Evolutionary conservation across 2,888 invertebrate genomes (phyloP).

Genomic region (Portevinia maculata): DNA sequence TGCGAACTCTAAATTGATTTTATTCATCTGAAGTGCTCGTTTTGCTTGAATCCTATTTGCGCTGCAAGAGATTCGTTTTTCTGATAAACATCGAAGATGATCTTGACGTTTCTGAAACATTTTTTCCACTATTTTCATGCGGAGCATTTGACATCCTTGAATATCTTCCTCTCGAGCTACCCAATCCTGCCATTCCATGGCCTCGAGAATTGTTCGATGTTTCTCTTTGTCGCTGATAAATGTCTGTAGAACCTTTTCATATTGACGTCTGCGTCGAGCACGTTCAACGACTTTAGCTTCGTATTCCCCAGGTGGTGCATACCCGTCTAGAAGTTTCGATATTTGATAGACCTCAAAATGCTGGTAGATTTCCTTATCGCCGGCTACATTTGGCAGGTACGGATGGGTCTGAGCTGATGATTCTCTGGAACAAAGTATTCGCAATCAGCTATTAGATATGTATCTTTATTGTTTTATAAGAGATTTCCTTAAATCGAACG

Average conservation of each 20-base stretch:
- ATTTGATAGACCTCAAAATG: slow-evolving; percentile 79
- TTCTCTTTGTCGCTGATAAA: slow-evolving; percentile 85
- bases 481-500: no score
- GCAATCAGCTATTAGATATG: no score
- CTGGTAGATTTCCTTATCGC: slow-evolving; percentile 75
- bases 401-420: slow-evolving; percentile 81
- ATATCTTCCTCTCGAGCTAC: slow-evolving; percentile 91
- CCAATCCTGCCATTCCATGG: slow-evolving; percentile 93
- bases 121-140: slow-evolving; percentile 84
- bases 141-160: slow-evolving; percentile 87
- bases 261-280: slow-evolving; percentile 86
- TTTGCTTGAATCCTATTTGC: slow-evolving; percentile 83
- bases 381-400: slow-evolving; percentile 78
- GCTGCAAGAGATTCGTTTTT: slow-evolving; percentile 84
- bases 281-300: slow-evolving; percentile 86
- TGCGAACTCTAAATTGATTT: slow-evolving; percentile 82
- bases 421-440: slow-evolving; percentile 77
- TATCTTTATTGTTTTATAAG: no score
- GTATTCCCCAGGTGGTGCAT: slow-evolving; percentile 79
- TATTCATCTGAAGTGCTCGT: slow-evolving; percentile 84
- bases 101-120: slow-evolving; percentile 86
- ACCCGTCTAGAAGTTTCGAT: slow-evolving; percentile 77
- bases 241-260: slow-evolving; percentile 85
- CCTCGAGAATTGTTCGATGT: slow-evolving; percentile 87
- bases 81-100: slow-evolving; percentile 77